Evolutionary conservation across 2,888 invertebrate species (phyloP).

Genomic region (Tupiocoris notatus): DNA sequence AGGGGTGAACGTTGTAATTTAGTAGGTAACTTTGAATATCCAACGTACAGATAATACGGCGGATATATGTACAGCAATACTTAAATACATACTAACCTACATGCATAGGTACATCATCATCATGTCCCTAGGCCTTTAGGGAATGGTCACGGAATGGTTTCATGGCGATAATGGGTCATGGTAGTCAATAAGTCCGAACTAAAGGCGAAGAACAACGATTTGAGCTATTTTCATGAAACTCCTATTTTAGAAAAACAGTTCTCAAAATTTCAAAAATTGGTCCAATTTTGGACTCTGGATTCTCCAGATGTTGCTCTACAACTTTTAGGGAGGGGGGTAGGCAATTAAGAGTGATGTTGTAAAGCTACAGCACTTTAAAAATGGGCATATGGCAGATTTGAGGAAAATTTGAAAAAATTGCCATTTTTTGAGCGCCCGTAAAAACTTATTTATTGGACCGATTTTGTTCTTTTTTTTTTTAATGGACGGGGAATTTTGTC

Average conservation of each 20-base stretch:
- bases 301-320: neutral
- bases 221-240: neutral
- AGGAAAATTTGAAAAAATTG: neutral
- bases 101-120: neutral
- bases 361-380: slow-evolving; percentile 2
- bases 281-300: neutral
- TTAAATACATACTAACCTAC: neutral
- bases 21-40: too few species aligned
- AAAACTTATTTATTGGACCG: neutral
- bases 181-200: neutral
- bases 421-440: neutral
- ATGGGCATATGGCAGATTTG: neutral
- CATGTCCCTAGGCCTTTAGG: neutral
- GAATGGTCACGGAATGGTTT: neutral
- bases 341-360: neutral
- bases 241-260: neutral
- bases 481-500: neutral
- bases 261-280: slow-evolving; percentile 2
- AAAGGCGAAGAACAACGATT: neutral
- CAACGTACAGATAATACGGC: too few species aligned
- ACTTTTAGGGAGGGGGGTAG: neutral
- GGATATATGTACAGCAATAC: too few species aligned
- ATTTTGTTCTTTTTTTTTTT: neutral
- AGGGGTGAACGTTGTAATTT: too few species aligned
- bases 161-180: neutral